Base-by-base conservation (phyloP, 2,888 invertebrate genomes). In the Stenichneumon culpator region DNA sequence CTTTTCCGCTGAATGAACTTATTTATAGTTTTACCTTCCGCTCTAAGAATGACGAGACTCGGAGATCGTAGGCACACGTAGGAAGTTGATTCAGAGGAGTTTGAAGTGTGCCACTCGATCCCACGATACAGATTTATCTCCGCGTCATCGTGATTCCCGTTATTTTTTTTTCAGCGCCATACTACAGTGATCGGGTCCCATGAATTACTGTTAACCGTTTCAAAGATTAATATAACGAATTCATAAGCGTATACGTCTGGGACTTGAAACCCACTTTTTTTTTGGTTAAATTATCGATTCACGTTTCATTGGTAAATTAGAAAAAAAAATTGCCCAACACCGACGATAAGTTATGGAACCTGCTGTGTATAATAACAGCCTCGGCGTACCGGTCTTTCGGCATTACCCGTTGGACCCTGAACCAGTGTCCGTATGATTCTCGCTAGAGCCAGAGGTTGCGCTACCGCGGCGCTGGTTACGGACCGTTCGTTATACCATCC, bases 41-140 rank as follows among this genome's bases (percentile, higher is more conserved):
- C 25, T 16, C 36, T 39, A 19, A 19, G 32, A 14, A 2, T 25
- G 4, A 19, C 44, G 68, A 44, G 25, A 57, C 4, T 7, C 22
- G 16, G 14, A 14, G 52, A 54, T n/a, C 44, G 36, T 14, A 9
- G 28, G 32, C 44, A 19, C 44, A 19, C 67, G 73, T 72, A 72
- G 70, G 67, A 73, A 65, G 80, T 68, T 44, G 57, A 44, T 44
- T 60, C 65, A 32, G 36, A 57, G 77, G 57, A 60, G 72, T 82
- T 82, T 68, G 16, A 25, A 57, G 67, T 72, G 72, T 32, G 54
- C 57, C 16, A 72, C 77, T 72, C 19, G 11, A 82, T 70, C 19
- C 25, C n/a, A 39, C 54, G 54, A 68, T 19, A 57, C 44, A 57
- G 54, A 25, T 70, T 65, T 65, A 70, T 72, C 11, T 70, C 70